These are phyloP conservation scores for Tenthredo mesomela DNA, from an alignment of 2,888 invertebrate species.

Conservation along the genomic window DNA sequence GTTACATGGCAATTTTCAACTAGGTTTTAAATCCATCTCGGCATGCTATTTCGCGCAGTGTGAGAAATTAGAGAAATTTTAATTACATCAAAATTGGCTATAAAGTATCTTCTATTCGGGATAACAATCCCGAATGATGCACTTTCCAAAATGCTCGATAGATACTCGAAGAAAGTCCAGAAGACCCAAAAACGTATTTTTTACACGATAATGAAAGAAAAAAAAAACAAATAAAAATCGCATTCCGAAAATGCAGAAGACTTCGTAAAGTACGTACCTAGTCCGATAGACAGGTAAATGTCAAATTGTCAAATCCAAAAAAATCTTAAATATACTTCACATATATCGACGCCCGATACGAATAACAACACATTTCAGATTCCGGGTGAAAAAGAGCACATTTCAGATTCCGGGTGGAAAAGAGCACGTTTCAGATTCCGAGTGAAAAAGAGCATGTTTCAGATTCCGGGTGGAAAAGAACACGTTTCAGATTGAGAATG, in stretches of 20 bases:
- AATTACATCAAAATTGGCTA: neutral
- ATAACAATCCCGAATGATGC: neutral
- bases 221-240: neutral
- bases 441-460: no score
- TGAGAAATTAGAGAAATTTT: slow-evolving; percentile 2
- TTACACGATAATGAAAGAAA: neutral
- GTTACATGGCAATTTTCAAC: neutral
- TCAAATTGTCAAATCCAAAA: neutral
- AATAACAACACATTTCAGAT: no score
- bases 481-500: no score
- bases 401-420: no score
- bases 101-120: neutral
- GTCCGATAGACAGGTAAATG: no score
- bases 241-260: neutral
- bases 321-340: no score
- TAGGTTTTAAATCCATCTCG: neutral
- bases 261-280: neutral
- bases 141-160: neutral
- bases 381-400: no score
- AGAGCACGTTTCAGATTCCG: no score
- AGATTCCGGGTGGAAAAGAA: no score
- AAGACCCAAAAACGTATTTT: neutral
- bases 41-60: neutral
- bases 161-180: neutral
- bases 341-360: no score